A percentile compares a stretch with the other conserved stretches of the same genome.
Conservation (phyloP, 92 coral and sea anemone genomes). For the Meandrina meandrites region DNA sequence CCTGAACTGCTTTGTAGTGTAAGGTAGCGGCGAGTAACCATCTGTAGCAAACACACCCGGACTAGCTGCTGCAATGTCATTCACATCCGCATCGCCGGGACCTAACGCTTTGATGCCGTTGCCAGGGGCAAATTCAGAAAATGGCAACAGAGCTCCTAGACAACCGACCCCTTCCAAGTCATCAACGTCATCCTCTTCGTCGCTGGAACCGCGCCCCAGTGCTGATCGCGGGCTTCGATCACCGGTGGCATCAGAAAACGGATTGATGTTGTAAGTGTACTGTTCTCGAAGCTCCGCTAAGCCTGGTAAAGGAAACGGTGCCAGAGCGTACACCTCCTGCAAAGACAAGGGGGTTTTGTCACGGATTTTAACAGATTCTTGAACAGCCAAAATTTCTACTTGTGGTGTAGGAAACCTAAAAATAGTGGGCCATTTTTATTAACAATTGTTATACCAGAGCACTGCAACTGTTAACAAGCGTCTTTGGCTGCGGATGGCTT, state of each 20-base stretch:
- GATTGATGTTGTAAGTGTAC: constrained; percentile 94
- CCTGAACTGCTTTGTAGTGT: constrained; percentile 68
- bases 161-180: constrained; percentile 86
- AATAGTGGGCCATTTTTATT: too few species aligned
- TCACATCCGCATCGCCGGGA: constrained; percentile 59
- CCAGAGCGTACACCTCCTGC: constrained; percentile 91
- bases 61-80: constrained; percentile 84
- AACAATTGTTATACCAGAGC: too few species aligned
- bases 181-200: constrained; percentile 93
- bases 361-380: too few species aligned
- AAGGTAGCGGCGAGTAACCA: constrained; percentile 75
- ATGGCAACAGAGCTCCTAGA: constrained; percentile 88
- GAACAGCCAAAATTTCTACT: too few species aligned
- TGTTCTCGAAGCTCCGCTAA: constrained; percentile 94
- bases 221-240: constrained; percentile 66
- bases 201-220: constrained; percentile 87
- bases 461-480: too few species aligned
- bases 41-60: constrained; percentile 96
- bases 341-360: not conserved
- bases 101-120: constrained; percentile 51
- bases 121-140: constrained; percentile 74
- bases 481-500: too few species aligned
- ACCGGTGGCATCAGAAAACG: constrained; percentile 74
- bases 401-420: too few species aligned
- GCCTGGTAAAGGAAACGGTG: constrained; percentile 96